These are phyloP conservation scores for Saccopteryx leptura DNA, from an alignment of 2,113 vertebrate genomes.

Conservation along the genomic window DNA sequence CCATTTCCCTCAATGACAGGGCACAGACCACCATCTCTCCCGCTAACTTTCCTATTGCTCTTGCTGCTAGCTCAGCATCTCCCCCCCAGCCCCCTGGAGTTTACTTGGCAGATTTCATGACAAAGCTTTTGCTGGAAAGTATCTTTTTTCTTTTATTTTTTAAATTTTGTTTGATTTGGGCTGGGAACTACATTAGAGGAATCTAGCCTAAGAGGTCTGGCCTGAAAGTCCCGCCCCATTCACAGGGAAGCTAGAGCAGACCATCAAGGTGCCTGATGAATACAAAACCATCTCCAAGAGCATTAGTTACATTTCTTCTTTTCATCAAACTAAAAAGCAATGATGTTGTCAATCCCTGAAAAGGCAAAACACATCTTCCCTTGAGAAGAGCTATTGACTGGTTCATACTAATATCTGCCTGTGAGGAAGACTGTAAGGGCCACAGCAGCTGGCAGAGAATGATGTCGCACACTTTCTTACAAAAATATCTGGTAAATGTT, in stretches of 20 bases:
- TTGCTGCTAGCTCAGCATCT: neutral
- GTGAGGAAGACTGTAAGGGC: neutral
- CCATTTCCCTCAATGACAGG: neutral
- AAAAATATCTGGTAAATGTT: conserved; percentile 73
- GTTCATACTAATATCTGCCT: neutral
- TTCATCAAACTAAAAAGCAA: neutral
- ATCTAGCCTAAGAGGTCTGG: neutral
- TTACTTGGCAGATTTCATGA: neutral
- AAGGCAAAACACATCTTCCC: conserved; percentile 15
- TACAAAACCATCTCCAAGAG: conserved; percentile 26
- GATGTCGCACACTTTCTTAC: conserved; percentile 26
- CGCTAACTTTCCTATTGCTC: neutral
- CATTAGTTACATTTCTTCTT: neutral
- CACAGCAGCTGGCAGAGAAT: conserved; percentile 20
- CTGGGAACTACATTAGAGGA: neutral
- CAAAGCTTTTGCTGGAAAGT: neutral
- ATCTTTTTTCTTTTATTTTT: neutral
- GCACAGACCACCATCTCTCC: neutral
- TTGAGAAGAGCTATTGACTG: conserved; percentile 12
- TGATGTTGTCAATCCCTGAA: neutral
- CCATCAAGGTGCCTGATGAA: neutral
- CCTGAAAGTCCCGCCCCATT: neutral
- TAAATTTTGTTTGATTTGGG: neutral
- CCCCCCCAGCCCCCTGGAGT: too few species aligned
- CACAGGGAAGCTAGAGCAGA: neutral